Base-by-base conservation (phyloP, 2,113 vertebrate genomes). In the Leptodactylus fuscus region DNA sequence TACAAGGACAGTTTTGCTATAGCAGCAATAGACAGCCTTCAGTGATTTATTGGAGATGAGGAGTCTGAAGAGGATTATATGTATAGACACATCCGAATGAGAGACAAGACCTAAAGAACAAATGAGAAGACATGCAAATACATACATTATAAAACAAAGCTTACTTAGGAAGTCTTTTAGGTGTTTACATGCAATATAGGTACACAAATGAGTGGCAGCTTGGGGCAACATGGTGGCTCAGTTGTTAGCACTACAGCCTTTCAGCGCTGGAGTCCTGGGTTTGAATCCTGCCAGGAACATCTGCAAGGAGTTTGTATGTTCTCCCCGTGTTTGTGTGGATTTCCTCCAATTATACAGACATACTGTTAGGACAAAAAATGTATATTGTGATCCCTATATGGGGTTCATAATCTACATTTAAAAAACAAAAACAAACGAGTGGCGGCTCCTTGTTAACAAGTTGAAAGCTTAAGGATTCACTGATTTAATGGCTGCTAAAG, bases 41-140 rank as follows among this genome's bases (percentile, higher is more conserved):
- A 58, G 76, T 41, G 51, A 60, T 79, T 77, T 60, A 79, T 60
- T 22, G 34, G 44, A n/a, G n/a, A n/a, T n/a, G n/a, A n/a, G n/a
- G n/a, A 79, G 15, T 15, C 8, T 38, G 11, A 41, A 36, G 34
- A 16, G 41, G 51, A 79, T 55, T 36, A 79, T 75, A 75, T 22
- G 51, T n/a, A n/a, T n/a, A n/a, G n/a, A n/a, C n/a, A n/a, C n/a
- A 76, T 51, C 24, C 51, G 74, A 76, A 51, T 51, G 3, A 4
- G 16, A 76, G 34, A 51, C 27, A 22, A 51, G 51, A 18, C 49
- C 8, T 51, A 16, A 46, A 5, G 27, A 2, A 13, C 46, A 48
- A 8, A 13, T 7, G 2, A 48, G 2, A 8, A 77, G 15, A 22
- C 36, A 78, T 58, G 22, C 51, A 53, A 36, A 58, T 53, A n/a